These are phyloP conservation scores for Drosophila lutescens DNA, from an alignment of 2,888 invertebrate genomes.

Conservation along the genomic window DNA sequence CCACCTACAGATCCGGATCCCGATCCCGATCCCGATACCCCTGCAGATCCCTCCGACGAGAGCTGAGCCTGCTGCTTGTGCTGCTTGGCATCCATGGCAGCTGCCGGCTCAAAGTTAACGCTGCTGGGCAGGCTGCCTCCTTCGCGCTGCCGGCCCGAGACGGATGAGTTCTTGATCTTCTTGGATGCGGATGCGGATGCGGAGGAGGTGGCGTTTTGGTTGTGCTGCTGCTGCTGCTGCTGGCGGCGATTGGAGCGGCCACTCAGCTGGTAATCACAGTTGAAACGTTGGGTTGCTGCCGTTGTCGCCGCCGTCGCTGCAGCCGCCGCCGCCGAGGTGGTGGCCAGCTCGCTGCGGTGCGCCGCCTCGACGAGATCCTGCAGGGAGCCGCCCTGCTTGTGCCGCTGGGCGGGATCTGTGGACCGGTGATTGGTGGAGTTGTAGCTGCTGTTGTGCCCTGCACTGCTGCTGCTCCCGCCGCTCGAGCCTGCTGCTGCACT, in stretches of 20 bases:
- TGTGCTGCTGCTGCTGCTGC: slow-evolving; percentile 63
- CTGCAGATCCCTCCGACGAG: background rate
- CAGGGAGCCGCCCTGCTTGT: slow-evolving; percentile 86
- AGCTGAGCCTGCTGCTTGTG: slow-evolving; percentile 40
- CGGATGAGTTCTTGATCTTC: slow-evolving; percentile 66
- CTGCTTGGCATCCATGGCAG: slow-evolving; percentile 59
- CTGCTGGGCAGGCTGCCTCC: slow-evolving; percentile 88
- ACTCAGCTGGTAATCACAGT: slow-evolving; percentile 80
- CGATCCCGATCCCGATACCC: background rate
- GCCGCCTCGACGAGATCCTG: slow-evolving; percentile 87
- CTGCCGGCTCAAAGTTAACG: slow-evolving; percentile 78
- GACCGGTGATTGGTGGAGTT: slow-evolving; percentile 50
- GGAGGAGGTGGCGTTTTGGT: slow-evolving; percentile 51
- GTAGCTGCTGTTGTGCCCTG: slow-evolving; percentile 36
- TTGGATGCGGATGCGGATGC: slow-evolving; percentile 53
- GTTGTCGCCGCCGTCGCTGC: slow-evolving; percentile 60
- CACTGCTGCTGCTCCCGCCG: slow-evolving; percentile 50
- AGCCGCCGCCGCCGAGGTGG: slow-evolving; percentile 60
- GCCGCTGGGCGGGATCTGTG: slow-evolving; percentile 65
- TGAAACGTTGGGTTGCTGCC: slow-evolving; percentile 72
- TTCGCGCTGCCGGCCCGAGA: slow-evolving; percentile 86
- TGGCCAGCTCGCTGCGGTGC: slow-evolving; percentile 75
- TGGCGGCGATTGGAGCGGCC: slow-evolving; percentile 72
- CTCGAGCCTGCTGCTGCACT: slow-evolving; percentile 42
- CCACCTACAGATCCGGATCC: background rate